Percentiles rank a stretch among this genome's conserved stretches.
Evolutionary conservation across 2,888 invertebrate genomes (phyloP).

Genomic region (Acanthosoma haemorrhoidale): DNA sequence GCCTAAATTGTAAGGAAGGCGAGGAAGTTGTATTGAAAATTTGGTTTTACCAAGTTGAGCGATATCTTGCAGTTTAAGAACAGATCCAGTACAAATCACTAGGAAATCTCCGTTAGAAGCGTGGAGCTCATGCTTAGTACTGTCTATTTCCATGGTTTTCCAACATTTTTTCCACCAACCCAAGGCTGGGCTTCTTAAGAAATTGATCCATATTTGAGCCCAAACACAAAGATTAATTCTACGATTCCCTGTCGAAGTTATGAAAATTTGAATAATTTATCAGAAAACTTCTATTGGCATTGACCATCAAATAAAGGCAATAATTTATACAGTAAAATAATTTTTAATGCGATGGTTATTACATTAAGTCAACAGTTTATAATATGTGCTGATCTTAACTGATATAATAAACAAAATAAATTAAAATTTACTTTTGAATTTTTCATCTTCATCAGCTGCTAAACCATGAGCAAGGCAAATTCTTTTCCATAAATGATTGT

Average conservation of each 20-base stretch:
- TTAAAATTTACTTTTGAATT: too few relatives aligned
- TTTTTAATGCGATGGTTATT: too few relatives aligned
- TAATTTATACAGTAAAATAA: too few relatives aligned
- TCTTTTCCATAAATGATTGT: too few relatives aligned
- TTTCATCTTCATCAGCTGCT: too few relatives aligned
- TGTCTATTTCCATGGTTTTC: conserved; percentile 7
- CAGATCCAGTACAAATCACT: conserved; percentile 15
- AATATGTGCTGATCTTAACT: too few relatives aligned
- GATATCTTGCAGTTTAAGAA: neutral
- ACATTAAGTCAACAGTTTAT: too few relatives aligned
- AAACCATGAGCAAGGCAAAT: too few relatives aligned
- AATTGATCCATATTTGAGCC: conserved; percentile 17
- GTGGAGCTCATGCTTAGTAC: neutral
- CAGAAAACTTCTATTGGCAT: too few relatives aligned
- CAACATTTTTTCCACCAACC: neutral
- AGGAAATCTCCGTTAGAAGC: conserved; percentile 14
- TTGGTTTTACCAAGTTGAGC: conserved; percentile 1
- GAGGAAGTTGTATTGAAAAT: neutral
- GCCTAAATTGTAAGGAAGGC: neutral
- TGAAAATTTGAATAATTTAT: too few relatives aligned
- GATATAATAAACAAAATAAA: too few relatives aligned
- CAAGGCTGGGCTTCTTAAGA: conserved; percentile 6
- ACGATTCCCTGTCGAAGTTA: neutral
- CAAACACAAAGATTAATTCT: neutral
- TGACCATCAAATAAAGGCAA: too few relatives aligned